A percentile compares a stretch with the other conserved stretches of the same genome.
These are phyloP conservation scores for Euglossa dilemma DNA, from an alignment of 1,140 invertebrate genomes.

Conservation along the genomic window DNA sequence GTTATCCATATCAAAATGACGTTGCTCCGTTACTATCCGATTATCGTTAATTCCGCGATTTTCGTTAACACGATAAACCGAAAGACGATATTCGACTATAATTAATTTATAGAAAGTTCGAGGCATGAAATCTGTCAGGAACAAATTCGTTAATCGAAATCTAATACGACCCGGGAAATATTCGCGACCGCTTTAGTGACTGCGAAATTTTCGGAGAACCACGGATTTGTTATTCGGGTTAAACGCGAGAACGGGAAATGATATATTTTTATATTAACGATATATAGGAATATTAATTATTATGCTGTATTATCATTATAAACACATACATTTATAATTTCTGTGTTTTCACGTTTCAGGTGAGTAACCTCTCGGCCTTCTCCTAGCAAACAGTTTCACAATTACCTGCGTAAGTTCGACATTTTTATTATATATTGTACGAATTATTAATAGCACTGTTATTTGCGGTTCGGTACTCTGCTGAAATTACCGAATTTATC, in stretches of 20 bases:
- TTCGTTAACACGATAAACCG: not conserved
- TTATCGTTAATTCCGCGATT: no score
- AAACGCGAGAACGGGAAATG: not conserved
- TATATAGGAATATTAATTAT: not conserved
- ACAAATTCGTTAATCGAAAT: no score
- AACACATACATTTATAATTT: not conserved
- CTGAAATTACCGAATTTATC: not conserved
- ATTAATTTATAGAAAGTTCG: slow-evolving; percentile 17
- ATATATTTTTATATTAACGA: not conserved
- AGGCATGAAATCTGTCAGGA: not conserved
- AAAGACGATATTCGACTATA: slow-evolving; percentile 11
- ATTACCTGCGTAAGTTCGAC: not conserved
- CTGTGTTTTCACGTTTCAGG: slow-evolving; percentile 18
- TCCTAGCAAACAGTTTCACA: no score
- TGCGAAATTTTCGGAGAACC: not conserved
- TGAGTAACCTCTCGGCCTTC: not conserved
- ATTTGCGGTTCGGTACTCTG: no score
- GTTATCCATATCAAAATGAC: no score
- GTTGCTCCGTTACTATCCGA: no score
- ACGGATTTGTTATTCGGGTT: not conserved
- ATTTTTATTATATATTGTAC: not conserved
- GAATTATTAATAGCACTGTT: no score
- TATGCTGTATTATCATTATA: not conserved
- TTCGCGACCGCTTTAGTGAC: not conserved
- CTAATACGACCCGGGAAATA: not conserved